A percentile compares a stretch with the other conserved stretches of the same genome.
These are phyloP conservation scores for Pygoscelis adeliae DNA, from an alignment of 2,113 vertebrate genomes.

Conservation along the genomic window DNA sequence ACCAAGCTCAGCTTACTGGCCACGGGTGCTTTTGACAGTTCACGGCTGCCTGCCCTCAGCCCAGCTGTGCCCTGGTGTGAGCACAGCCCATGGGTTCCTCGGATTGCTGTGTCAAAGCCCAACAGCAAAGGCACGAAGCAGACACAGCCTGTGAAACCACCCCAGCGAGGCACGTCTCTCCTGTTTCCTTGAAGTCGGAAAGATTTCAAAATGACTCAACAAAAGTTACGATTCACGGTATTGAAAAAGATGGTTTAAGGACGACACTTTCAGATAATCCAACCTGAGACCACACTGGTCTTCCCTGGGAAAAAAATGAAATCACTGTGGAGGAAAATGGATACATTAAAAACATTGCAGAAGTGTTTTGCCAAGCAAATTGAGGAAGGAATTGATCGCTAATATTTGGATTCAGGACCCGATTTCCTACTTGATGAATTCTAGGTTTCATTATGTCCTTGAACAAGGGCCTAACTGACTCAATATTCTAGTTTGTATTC, in stretches of 20 bases:
- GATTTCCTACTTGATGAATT: background rate
- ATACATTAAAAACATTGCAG: background rate
- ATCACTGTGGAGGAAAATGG: background rate
- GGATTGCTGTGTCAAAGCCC: background rate
- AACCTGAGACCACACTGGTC: background rate
- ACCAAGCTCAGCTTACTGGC: background rate
- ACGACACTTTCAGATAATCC: background rate
- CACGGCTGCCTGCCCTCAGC: background rate
- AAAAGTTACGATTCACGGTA: background rate
- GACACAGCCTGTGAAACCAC: background rate
- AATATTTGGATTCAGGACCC: background rate
- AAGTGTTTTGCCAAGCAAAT: background rate
- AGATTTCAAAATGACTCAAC: background rate
- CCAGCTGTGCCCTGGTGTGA: background rate
- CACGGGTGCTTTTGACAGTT: background rate
- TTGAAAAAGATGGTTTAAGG: background rate
- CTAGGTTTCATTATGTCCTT: background rate
- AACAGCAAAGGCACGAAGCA: background rate
- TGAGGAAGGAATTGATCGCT: background rate
- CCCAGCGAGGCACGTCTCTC: background rate
- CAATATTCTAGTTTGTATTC: conserved; percentile 47
- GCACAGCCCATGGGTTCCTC: background rate
- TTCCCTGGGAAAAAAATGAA: background rate
- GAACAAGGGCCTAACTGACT: background rate
- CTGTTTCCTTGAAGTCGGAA: background rate